Evolutionary conservation across 2,113 vertebrate species (phyloP).

Genomic region (Caracal caracal): DNA sequence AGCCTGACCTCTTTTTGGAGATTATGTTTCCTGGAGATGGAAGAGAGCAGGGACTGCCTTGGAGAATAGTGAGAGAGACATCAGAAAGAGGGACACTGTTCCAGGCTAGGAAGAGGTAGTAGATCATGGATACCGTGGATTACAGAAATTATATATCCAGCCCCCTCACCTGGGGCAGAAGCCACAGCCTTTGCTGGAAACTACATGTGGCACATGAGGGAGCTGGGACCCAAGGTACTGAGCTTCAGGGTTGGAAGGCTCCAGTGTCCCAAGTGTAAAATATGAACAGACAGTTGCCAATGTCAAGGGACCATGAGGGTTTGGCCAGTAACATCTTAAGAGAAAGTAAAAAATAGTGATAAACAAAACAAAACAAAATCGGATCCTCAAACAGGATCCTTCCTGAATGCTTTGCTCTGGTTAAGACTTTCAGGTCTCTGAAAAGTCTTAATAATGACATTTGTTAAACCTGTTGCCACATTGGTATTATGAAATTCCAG

Average conservation of each 20-base stretch:
- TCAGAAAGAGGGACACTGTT: background rate
- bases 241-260: background rate
- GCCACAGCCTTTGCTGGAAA: background rate
- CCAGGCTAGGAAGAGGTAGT: background rate
- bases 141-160: background rate
- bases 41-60: background rate
- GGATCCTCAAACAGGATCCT: background rate
- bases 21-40: background rate
- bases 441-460: slow-evolving; percentile 13
- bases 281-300: background rate
- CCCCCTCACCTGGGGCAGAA: background rate
- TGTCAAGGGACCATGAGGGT: background rate
- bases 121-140: background rate
- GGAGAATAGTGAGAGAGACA: background rate
- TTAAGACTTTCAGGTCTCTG: background rate
- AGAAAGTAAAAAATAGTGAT: background rate
- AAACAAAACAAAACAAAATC: background rate
- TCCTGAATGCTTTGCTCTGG: slow-evolving; percentile 39
- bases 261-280: background rate
- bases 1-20: slow-evolving; percentile 1
- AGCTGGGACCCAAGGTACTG: background rate
- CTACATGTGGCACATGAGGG: background rate
- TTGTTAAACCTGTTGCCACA: slow-evolving; percentile 10
- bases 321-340: slow-evolving; percentile 4
- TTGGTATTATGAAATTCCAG: background rate